phyloP scores from a whole-genome alignment of 2,797 vertebrate genomes.

The Cyprinodon diabolis region DNA sequence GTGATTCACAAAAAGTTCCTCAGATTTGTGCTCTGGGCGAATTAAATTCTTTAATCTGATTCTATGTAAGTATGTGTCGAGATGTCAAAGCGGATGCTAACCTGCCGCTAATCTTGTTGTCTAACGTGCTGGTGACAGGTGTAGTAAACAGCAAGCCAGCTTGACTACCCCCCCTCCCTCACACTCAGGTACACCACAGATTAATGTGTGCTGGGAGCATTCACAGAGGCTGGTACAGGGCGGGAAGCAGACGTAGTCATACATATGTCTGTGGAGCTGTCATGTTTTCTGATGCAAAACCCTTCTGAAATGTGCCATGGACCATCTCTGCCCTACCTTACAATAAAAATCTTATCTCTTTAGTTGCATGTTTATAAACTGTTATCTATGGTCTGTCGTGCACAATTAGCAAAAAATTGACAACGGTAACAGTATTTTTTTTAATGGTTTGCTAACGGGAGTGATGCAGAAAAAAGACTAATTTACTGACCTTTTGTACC shows the following conservation, averaged over 20 bases:
- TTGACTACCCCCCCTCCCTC: slow-evolving; percentile 67
- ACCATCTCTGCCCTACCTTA: slow-evolving; percentile 70
- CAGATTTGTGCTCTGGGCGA: slow-evolving; percentile 21
- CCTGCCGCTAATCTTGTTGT: slow-evolving; percentile 81
- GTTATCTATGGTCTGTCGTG: slow-evolving; percentile 15
- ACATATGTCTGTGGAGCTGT: slow-evolving; percentile 74
- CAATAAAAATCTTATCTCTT: slow-evolving; percentile 46
- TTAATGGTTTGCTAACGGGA: slow-evolving; percentile 32
- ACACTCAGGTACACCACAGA: slow-evolving; percentile 76
- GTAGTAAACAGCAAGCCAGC: slow-evolving; percentile 79
- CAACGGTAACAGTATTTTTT: slow-evolving; percentile 30
- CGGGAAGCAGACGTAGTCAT: slow-evolving; percentile 63
- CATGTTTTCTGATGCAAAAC: slow-evolving; percentile 67
- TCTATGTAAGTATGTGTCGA: slow-evolving; percentile 55
- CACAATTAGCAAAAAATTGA: slow-evolving; percentile 33
- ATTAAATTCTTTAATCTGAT: slow-evolving; percentile 41
- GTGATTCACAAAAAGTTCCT: slow-evolving; percentile 41
- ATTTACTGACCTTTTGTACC: slow-evolving; percentile 41
- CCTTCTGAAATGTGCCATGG: slow-evolving; percentile 67
- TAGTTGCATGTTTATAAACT: slow-evolving; percentile 62
- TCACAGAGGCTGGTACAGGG: slow-evolving; percentile 64
- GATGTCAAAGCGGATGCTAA: slow-evolving; percentile 69
- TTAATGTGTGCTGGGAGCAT: slow-evolving; percentile 71
- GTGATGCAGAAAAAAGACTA: slow-evolving; percentile 32
- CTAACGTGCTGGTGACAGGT: slow-evolving; percentile 83